These are phyloP conservation scores for Ceratoteleas bidentatus DNA, from an alignment of 1,140 invertebrate species.

Conservation along the genomic window DNA sequence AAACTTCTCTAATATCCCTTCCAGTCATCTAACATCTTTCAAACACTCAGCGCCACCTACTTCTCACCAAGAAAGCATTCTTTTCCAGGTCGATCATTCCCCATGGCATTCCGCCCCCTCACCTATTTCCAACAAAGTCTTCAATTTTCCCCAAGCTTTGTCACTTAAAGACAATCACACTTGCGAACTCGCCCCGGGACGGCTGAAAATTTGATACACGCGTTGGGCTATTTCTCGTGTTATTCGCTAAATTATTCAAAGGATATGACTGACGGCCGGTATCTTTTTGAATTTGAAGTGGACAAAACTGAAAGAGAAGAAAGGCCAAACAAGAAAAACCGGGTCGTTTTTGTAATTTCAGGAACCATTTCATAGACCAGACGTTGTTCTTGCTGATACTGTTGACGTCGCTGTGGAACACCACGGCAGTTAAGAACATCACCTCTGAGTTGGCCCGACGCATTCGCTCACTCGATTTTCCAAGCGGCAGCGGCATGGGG, in stretches of 20 bases:
- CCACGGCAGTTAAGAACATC: constrained; percentile 58
- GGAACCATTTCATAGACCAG: constrained; percentile 37
- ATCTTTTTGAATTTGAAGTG: constrained; percentile 22
- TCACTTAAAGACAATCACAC: too few species aligned
- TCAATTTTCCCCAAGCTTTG: too few species aligned
- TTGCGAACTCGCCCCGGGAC: too few species aligned
- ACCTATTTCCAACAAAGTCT: too few species aligned
- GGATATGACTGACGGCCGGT: constrained; percentile 20
- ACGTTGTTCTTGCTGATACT: constrained; percentile 41
- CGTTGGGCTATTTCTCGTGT: too few species aligned
- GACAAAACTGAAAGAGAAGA: too few species aligned
- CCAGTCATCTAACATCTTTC: too few species aligned
- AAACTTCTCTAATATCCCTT: too few species aligned
- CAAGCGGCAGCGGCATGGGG: constrained; percentile 73
- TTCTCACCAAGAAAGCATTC: too few species aligned
- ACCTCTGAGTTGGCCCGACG: constrained; percentile 70
- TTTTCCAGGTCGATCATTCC: too few species aligned
- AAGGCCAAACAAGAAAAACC: constrained; percentile 27
- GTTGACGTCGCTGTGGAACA: constrained; percentile 31
- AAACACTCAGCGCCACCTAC: too few species aligned
- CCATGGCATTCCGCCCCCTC: too few species aligned
- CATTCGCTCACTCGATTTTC: constrained; percentile 75
- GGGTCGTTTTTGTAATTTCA: constrained; percentile 51
- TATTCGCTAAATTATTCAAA: constrained; percentile 38
- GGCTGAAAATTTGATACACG: background rate